Conservation (phyloP, 2,113 vertebrate genomes). For the pig (Sus scrofa) region DNA sequence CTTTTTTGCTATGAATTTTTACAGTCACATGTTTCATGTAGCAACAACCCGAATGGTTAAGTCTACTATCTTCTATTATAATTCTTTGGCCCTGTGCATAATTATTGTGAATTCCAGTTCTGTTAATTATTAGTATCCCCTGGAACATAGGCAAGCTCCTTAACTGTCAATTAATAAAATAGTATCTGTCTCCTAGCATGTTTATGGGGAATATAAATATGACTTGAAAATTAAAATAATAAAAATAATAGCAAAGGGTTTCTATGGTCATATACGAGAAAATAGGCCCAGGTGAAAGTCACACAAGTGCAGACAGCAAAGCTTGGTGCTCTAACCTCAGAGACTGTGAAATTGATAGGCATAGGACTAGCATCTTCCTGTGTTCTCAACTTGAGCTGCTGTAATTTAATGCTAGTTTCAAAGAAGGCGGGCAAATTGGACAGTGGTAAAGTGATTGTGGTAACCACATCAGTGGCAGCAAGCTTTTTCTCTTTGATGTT, state of each 20-base stretch:
- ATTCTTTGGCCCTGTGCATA: neutral
- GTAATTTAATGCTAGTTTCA: neutral
- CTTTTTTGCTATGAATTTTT: neutral
- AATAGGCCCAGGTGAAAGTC: neutral
- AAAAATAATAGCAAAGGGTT: neutral
- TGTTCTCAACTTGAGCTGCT: neutral
- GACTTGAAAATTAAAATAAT: neutral
- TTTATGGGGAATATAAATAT: neutral
- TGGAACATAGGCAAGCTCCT: neutral
- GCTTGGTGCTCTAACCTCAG: neutral
- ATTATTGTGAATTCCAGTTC: neutral
- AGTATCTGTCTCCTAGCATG: neutral
- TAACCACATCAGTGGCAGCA: neutral
- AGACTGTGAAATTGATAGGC: accelerated
- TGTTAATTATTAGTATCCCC: neutral
- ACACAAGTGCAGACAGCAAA: neutral
- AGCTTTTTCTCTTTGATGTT: neutral
- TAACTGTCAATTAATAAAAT: conserved; percentile 22
- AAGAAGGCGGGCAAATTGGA: neutral
- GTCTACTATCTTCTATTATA: neutral
- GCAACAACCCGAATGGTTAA: neutral
- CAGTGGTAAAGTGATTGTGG: no score
- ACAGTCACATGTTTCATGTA: neutral
- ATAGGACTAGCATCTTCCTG: neutral
- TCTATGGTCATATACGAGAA: neutral